These are phyloP conservation scores for Schizotus pectinicornis DNA, from an alignment of 2,888 invertebrate species.

Conservation along the genomic window DNA sequence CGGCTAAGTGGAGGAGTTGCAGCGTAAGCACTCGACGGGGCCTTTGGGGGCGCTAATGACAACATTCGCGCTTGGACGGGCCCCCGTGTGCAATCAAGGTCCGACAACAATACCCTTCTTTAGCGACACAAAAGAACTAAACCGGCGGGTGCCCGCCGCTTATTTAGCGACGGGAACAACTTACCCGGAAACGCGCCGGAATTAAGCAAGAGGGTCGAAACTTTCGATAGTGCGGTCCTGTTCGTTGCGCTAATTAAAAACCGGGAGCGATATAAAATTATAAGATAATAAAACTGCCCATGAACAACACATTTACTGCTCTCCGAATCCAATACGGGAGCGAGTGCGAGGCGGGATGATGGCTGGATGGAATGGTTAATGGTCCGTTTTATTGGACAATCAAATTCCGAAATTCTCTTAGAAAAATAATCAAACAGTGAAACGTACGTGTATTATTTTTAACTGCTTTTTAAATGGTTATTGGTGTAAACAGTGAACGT, in stretches of 20 bases:
- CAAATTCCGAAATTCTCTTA: slow-evolving; percentile 53
- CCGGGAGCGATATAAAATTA: slow-evolving; percentile 17
- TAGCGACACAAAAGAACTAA: slow-evolving; percentile 37
- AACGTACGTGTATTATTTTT: slow-evolving; percentile 51
- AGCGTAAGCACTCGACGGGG: slow-evolving; percentile 23
- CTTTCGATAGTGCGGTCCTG: slow-evolving; percentile 1
- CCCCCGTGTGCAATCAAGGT: slow-evolving; percentile 48
- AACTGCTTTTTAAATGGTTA: slow-evolving; percentile 55
- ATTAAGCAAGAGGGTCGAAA: too few species aligned
- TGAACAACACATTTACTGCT: slow-evolving; percentile 40
- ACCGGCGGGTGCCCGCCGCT: slow-evolving; percentile 1
- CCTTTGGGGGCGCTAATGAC: slow-evolving; percentile 33
- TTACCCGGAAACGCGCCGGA: slow-evolving; percentile 10
- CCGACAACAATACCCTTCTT: slow-evolving; percentile 52
- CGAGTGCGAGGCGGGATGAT: slow-evolving; percentile 22
- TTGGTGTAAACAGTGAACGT: slow-evolving; percentile 50
- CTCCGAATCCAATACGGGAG: slow-evolving; percentile 40
- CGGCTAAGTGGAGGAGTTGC: slow-evolving; percentile 10
- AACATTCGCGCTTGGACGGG: slow-evolving; percentile 44
- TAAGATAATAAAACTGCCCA: slow-evolving; percentile 38
- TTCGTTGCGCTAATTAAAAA: slow-evolving; percentile 11
- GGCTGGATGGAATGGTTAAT: slow-evolving; percentile 41
- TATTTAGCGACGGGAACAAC: slow-evolving; percentile 17
- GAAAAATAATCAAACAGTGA: slow-evolving; percentile 52
- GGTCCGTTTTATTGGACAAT: slow-evolving; percentile 53